Conservation (phyloP, 2,888 invertebrate genomes). For the Aproaerema taeniolella region DNA sequence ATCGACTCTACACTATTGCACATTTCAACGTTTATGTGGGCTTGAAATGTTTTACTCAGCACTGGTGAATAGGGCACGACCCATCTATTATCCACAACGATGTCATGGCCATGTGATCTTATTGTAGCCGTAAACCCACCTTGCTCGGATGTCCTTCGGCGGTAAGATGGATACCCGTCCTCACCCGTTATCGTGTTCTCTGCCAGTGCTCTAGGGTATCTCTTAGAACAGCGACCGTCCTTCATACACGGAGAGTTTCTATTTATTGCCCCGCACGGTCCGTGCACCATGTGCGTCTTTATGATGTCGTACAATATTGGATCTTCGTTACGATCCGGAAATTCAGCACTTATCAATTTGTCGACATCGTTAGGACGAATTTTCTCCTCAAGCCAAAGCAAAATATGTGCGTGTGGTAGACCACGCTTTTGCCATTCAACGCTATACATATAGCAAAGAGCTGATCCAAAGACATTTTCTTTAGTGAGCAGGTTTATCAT, state of each 20-base stretch:
- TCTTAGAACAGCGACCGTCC: conserved; percentile 21
- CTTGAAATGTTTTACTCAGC: too few species aligned
- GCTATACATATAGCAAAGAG: not conserved
- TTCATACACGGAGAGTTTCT: conserved; percentile 22
- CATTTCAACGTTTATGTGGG: too few species aligned
- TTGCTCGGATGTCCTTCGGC: conserved; percentile 7
- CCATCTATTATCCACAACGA: too few species aligned
- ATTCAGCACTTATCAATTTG: not conserved
- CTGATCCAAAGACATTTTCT: not conserved
- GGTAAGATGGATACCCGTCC: conserved; percentile 14
- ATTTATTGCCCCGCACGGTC: conserved; percentile 12
- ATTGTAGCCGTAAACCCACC: conserved; percentile 10
- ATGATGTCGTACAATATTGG: not conserved
- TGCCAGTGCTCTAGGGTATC: conserved; percentile 3
- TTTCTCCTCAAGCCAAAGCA: not conserved
- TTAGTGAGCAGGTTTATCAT: not conserved
- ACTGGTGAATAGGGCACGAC: too few species aligned
- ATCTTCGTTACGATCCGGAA: not conserved
- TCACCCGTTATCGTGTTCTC: conserved; percentile 14
- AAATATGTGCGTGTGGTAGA: not conserved
- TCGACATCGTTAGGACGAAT: not conserved
- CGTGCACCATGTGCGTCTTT: not conserved
- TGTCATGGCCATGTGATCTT: not conserved
- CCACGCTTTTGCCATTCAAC: too few species aligned
- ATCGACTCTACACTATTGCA: too few species aligned